phyloP scores from a whole-genome alignment of 2,113 vertebrate genomes.

The Protobothrops flavoviridis region DNA sequence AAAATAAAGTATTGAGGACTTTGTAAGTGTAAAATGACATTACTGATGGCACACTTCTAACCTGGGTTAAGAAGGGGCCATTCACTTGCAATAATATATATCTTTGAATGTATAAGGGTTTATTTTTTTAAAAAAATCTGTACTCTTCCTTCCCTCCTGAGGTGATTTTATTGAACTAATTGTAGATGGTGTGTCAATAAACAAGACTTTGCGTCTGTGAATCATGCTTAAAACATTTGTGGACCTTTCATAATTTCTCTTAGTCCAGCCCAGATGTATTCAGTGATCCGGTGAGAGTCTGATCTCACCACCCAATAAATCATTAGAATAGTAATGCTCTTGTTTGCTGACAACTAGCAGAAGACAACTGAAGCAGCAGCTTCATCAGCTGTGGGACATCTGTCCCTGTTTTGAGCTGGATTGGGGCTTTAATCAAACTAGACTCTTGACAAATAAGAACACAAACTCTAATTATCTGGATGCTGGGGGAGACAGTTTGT shows the following conservation, averaged over 20 bases:
- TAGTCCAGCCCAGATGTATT: conserved; percentile 61
- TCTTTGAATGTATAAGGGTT: background rate
- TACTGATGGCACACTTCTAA: conserved; percentile 55
- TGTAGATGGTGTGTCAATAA: conserved; percentile 68
- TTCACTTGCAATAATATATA: conserved; percentile 46
- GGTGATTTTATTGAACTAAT: conserved; percentile 58
- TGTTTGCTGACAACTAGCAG: background rate
- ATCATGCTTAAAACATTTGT: conserved; percentile 63
- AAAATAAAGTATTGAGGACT: conserved; percentile 20
- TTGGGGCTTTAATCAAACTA: conserved; percentile 4
- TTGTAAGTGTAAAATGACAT: background rate
- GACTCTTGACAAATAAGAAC: background rate
- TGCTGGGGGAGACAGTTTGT: background rate
- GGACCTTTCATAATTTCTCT: conserved; percentile 55
- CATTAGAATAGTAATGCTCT: conserved; percentile 1
- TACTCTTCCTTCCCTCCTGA: conserved; percentile 11
- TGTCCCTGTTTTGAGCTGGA: background rate
- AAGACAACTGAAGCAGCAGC: background rate
- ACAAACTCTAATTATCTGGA: accelerated
- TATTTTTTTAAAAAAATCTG: background rate
- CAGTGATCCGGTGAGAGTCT: conserved; percentile 30
- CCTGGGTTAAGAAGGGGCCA: conserved; percentile 44
- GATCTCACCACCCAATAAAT: conserved; percentile 45
- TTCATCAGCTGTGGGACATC: background rate
- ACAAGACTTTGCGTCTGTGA: conserved; percentile 62